Evolutionary conservation across 2,888 invertebrate species (phyloP), one percentile per base, ranked within the genome.

Genomic region (Aricia artaxerxes): DNA sequence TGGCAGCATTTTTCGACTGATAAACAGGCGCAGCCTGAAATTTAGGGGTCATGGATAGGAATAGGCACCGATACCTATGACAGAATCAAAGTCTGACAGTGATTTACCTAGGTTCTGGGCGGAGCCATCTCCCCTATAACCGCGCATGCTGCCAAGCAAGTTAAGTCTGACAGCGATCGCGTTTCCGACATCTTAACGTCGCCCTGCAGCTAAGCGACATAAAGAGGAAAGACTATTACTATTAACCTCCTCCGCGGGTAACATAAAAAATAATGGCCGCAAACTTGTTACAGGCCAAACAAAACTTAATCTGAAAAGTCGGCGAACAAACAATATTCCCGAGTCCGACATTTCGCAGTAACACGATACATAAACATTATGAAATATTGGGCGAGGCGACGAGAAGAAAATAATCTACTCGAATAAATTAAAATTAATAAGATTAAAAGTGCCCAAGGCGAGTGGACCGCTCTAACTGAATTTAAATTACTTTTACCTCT

Each of bases 371-470:
- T 83, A 82, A 81, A 77, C 78, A 78, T 79, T 78, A 82, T 79
- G 79, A 84, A 91, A 89, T 88, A 90, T 89, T 85, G 86, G 87
- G 49, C 88, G 84, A 88, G 84, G 86, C 89, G 88, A 84, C 85
- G 84, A 87, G 87, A 85, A 86, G 90, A 91, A 91, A 91, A 89
- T 92, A 93, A 93, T 93, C 91, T 88, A 84, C 85, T 86, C 83
- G 92, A 92, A 93, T 93, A 94, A 91, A 92, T 94, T 94, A 91
- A 92, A 92, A 92, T 92, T 92, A 93, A 93, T 93, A 89, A 92
- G 93, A 93, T 93, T 92, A 91, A 90, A 90, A 89, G 88, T 89
- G 88, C 87, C 88, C 88, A 86, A 85, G 86, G 88, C 86, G 87
- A 87, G 87, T 86, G 86, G 86, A 85, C 87, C 83, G 84, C 88